Base-by-base conservation (phyloP, 2,888 invertebrate genomes). In the Dorcus parallelipipedus region DNA sequence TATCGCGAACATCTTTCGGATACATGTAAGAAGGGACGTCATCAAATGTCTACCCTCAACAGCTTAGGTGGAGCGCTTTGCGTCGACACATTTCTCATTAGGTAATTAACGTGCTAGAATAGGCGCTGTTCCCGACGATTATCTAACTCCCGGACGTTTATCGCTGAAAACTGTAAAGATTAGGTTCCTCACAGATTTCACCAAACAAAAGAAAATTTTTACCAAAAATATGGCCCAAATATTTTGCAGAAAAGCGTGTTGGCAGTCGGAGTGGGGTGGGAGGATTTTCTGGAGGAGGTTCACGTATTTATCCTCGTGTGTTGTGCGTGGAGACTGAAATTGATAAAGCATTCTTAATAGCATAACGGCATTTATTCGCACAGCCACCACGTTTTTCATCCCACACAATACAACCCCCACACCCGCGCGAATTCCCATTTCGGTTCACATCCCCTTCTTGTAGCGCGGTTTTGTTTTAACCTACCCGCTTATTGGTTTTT, bases 401-500 rank as follows among this genome's bases (percentile, higher is more conserved):
- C 23, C 45, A 45, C 14, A 45, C 45, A 45, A 45, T 45, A 20
- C 14, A 41, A 33, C 57, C 58, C 51, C 56, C 53, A 49, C 50
- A 52, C 59, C 56, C 61, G 60, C 61, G 60, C 57, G 63, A 63
- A 61, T 63, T 63, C 63, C 61, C 63, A 60, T 61, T 63, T 63
- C 54, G 20, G 61, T 58, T 5, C 63, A 52, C 60, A 38, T 54
- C 57, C 63, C 64, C 63, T 64, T 63, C 64, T 65, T 65, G 63
- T 64, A 62, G 61, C 62, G 64, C 64, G 66, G 66, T 66, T 66
- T 67, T 67, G 65, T 67, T 67, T 67, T 64, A 67, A 65, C 66
- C 61, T 60, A 60, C 56, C 60, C 66, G 66, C 65, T 67, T 67
- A 67, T 67, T 67, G 66, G 66, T 67, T 65, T 66, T 66, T 64